Percentiles rank a stretch among this genome's conserved stretches.
Evolutionary conservation across 1,140 invertebrate genomes (phyloP).

Genomic region (Chelonus insularis): DNA sequence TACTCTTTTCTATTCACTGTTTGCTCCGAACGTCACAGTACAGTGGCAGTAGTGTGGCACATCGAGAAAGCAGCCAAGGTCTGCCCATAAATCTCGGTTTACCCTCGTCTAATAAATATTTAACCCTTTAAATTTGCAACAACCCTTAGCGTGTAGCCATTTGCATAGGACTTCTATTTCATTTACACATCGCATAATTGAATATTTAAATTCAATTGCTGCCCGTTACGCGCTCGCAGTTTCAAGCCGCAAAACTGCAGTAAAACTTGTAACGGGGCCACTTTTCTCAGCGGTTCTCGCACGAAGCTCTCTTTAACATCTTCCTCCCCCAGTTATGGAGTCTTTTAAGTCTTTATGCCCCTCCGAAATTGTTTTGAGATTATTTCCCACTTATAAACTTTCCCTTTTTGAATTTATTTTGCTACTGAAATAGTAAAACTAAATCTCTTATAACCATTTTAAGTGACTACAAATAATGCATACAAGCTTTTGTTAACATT

Average conservation of each 20-base stretch:
- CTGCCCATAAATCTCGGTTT: slow-evolving; percentile 57
- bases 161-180: slow-evolving; percentile 67
- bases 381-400: not conserved
- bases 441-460: too few relatives aligned
- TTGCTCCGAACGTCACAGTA: not conserved
- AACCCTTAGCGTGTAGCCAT: slow-evolving; percentile 60
- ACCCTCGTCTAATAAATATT: slow-evolving; percentile 61
- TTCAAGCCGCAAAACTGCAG: slow-evolving; percentile 61
- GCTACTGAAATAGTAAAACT: too few relatives aligned
- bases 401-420: not conserved
- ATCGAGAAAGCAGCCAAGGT: slow-evolving; percentile 25
- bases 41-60: slow-evolving; percentile 17
- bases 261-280: slow-evolving; percentile 62
- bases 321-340: not conserved
- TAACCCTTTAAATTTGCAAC: slow-evolving; percentile 63
- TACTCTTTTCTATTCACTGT: slow-evolving; percentile 17
- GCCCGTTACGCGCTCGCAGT: slow-evolving; percentile 56
- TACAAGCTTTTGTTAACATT: too few relatives aligned
- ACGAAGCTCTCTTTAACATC: slow-evolving; percentile 28
- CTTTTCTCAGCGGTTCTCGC: slow-evolving; percentile 45
- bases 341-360: not conserved
- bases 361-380: slow-evolving; percentile 32
- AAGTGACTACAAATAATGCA: too few relatives aligned
- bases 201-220: slow-evolving; percentile 65
- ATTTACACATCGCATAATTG: slow-evolving; percentile 67